These are phyloP conservation scores for Whitmania pigra DNA, from an alignment of 1,140 invertebrate species.

Conservation along the genomic window DNA sequence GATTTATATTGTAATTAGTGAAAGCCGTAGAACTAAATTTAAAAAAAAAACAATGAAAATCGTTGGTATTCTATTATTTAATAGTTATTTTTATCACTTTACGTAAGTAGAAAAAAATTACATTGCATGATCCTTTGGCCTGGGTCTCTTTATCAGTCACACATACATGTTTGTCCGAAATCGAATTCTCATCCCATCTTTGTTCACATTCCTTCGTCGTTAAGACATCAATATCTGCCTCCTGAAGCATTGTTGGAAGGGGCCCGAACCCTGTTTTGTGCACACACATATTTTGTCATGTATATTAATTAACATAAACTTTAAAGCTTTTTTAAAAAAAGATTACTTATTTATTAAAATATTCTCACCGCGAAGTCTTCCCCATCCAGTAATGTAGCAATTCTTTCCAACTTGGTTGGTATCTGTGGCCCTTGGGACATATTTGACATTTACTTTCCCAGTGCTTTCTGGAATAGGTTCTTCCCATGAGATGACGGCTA, in stretches of 20 bases:
- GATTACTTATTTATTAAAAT: too few species aligned
- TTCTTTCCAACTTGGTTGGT: constrained; percentile 9
- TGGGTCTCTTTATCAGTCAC: background rate
- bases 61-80: background rate
- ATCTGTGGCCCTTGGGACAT: background rate
- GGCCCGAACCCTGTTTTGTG: background rate
- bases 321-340: too few species aligned
- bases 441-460: constrained; percentile 1
- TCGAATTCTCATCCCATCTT: background rate
- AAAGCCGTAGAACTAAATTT: background rate
- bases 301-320: too few species aligned
- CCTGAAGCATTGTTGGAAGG: background rate
- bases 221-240: constrained; percentile 14
- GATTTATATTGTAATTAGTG: background rate
- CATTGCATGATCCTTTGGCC: constrained; percentile 15
- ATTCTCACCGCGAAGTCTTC: constrained; percentile 15
- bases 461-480: constrained; percentile 13
- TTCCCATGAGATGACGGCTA: constrained; percentile 12
- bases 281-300: background rate
- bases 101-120: background rate
- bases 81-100: background rate
- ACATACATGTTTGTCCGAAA: constrained; percentile 17
- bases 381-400: constrained; percentile 23
- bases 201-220: constrained; percentile 14
- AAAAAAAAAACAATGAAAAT: background rate